A percentile compares a stretch with the other conserved stretches of the same genome.
Conservation (phyloP, 2,113 vertebrate genomes). For the Vulpes ferrilata region DNA sequence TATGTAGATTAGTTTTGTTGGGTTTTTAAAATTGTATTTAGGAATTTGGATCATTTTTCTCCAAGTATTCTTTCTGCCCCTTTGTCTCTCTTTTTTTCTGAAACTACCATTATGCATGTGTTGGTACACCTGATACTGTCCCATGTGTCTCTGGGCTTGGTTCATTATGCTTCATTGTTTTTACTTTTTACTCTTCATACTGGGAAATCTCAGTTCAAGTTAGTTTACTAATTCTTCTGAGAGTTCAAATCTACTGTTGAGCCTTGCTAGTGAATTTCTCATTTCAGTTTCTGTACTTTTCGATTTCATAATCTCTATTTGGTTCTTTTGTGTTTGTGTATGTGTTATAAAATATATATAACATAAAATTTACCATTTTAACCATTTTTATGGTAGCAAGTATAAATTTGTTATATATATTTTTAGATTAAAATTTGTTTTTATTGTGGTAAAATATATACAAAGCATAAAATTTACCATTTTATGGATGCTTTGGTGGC, state of each 20-base stretch:
- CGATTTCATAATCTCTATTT: neutral
- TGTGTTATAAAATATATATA: neutral
- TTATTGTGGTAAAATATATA: neutral
- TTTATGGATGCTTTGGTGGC: neutral
- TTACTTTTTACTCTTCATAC: neutral
- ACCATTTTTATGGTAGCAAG: neutral
- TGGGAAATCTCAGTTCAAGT: neutral
- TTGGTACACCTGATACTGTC: neutral
- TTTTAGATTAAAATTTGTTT: neutral
- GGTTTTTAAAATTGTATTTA: neutral
- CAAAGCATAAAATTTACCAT: neutral
- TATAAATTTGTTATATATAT: neutral
- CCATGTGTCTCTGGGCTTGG: neutral
- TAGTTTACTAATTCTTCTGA: neutral
- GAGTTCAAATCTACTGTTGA: neutral
- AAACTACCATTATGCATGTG: neutral
- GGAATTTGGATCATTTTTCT: neutral
- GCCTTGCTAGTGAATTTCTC: neutral
- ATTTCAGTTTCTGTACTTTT: conserved; percentile 6
- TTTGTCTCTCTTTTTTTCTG: neutral
- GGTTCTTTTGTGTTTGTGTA: neutral
- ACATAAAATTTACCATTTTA: neutral
- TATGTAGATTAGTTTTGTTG: neutral
- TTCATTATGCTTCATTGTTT: neutral
- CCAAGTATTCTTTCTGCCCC: neutral